phyloP scores from a whole-genome alignment of 2,113 vertebrate genomes.

The Uropsilus gracilis region DNA sequence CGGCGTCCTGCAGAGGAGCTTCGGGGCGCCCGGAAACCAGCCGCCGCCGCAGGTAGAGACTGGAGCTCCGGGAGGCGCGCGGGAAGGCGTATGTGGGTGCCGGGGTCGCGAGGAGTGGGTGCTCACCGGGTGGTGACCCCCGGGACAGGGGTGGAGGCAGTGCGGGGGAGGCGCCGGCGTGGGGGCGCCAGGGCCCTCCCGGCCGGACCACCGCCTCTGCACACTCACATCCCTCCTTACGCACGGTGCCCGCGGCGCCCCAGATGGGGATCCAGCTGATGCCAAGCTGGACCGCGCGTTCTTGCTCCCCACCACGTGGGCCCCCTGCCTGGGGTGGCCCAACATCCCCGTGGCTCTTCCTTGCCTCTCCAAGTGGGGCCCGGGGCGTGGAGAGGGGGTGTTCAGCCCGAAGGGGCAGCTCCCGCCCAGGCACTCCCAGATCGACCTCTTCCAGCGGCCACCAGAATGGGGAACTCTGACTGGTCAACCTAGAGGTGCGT shows the following conservation, averaged over 20 bases:
- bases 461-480: not conserved
- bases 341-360: not conserved
- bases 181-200: too few relatives aligned
- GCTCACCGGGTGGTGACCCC: not conserved
- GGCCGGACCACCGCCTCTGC: not conserved
- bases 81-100: not conserved
- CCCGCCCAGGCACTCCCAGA: too few relatives aligned
- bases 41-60: constrained; percentile 70
- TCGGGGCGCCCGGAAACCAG: constrained; percentile 71
- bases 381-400: not conserved
- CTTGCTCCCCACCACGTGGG: constrained; percentile 34
- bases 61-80: rapidly evolving
- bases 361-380: not conserved
- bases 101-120: not conserved
- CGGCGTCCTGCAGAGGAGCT: constrained; percentile 73
- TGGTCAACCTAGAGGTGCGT: not conserved
- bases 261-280: not conserved
- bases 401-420: too few relatives aligned
- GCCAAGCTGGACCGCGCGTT: too few relatives aligned
- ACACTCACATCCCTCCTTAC: too few relatives aligned
- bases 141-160: not conserved
- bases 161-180: not conserved
- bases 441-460: too few relatives aligned
- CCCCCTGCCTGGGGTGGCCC: too few relatives aligned
- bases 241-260: not conserved